Evolutionary conservation across 2,888 invertebrate genomes (phyloP), one percentile per base, ranked within the genome.

Genomic region (Hololepta plana): DNA sequence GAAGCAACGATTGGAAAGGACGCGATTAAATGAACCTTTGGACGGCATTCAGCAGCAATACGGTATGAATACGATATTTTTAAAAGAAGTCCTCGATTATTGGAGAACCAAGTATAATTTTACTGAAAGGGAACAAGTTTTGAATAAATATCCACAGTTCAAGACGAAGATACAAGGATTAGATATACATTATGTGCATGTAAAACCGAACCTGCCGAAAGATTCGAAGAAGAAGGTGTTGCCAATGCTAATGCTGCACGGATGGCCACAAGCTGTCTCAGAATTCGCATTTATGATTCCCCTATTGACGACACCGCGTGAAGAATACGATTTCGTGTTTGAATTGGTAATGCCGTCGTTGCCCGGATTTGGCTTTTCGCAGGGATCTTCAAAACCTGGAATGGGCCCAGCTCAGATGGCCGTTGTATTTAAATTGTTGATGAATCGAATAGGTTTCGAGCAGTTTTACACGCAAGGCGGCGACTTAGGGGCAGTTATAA

Each of bases 261-360:
- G 90, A 17, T 90, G 90, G 90, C 87, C 88, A 1, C 84, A 87
- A 1, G 81, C 80, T 0, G 62, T 85, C 2, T 59, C 72, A 9
- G 87, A 88, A 53, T 87, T 85, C 51, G 74, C 76, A 41, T 70
- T 71, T 27, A 51, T 79, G 0, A 70, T 81, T 26, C 79, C 79
- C 0, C 45, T 66, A 22, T 53, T 82, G n/a, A 70, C 64, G 0
- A 56, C 55, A 1, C 58, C 58, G 0, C 53, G 57, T 2, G 17
- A 20, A 4, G 29, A 15, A 1, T 15, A 12, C n/a, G 32, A 29
- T 25, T 67, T 70, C 32, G 69, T 67, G 5, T 74, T 73, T 36
- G 72, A 75, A 46, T 52, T 72, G 28, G 57, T 72, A 6, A 60
- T 62, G 0, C 59, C 57, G 0, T 64, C 63, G 34, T 43, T 65